Percentiles rank a stretch among this genome's conserved stretches.
Evolutionary conservation across 2,888 invertebrate species (phyloP).

Genomic region (Eretmocerus hayati): DNA sequence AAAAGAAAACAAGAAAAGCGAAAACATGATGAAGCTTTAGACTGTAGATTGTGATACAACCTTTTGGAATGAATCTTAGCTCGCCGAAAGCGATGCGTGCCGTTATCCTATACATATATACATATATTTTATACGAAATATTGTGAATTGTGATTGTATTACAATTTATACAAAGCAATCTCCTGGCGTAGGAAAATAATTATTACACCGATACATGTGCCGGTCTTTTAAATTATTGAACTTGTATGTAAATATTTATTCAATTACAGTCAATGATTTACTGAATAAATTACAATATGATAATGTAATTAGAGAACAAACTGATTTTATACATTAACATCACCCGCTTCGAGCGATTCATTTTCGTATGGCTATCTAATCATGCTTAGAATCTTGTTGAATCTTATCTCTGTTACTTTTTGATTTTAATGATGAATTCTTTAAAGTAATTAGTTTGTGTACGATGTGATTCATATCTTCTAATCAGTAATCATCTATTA

Average conservation of each 20-base stretch:
- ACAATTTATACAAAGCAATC: slow-evolving; percentile 11
- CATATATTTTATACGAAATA: slow-evolving; percentile 19
- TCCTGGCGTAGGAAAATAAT: slow-evolving; percentile 15
- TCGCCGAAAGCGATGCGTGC: slow-evolving; percentile 10
- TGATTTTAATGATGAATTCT: slow-evolving; percentile 16
- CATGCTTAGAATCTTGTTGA: slow-evolving; percentile 14
- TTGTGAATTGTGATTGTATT: slow-evolving; percentile 22
- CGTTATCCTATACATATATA: slow-evolving; percentile 10
- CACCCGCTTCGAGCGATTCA: slow-evolving; percentile 10
- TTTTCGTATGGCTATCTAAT: slow-evolving; percentile 6
- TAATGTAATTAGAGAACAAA: slow-evolving; percentile 3
- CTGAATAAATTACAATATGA: slow-evolving; percentile 16
- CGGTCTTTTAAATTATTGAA: too few species aligned
- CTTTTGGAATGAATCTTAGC: slow-evolving; percentile 16
- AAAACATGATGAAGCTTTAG: slow-evolving; percentile 17
- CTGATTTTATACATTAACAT: slow-evolving; percentile 19
- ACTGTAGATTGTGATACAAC: slow-evolving; percentile 22
- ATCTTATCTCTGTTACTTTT: slow-evolving; percentile 6
- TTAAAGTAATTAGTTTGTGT: neutral
- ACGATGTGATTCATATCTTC: neutral
- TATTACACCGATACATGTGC: too few species aligned
- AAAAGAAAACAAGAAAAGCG: slow-evolving; percentile 13
- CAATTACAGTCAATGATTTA: slow-evolving; percentile 12
- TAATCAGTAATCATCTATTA: too few species aligned
- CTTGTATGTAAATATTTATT: slow-evolving; percentile 18